A percentile compares a stretch with the other conserved stretches of the same genome.
Conservation (phyloP, 2,113 vertebrate genomes). For the Formicarius rufipectus region DNA sequence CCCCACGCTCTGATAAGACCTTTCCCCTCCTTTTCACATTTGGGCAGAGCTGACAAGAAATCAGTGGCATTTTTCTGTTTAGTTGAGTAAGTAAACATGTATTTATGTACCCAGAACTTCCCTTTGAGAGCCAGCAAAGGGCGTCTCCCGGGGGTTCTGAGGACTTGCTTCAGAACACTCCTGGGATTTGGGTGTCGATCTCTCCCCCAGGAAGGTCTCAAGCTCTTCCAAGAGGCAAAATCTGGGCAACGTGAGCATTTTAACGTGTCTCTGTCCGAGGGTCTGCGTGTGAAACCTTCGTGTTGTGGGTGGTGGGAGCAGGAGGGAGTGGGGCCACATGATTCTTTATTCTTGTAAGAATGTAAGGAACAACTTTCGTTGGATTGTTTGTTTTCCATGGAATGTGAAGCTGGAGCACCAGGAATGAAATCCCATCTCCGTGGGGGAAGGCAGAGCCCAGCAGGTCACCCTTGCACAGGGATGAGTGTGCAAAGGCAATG, state of each 20-base stretch:
- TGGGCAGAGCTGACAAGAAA: background rate
- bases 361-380: background rate
- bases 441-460: background rate
- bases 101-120: background rate
- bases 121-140: background rate
- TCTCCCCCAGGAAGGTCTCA: background rate
- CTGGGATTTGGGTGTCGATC: background rate
- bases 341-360: background rate
- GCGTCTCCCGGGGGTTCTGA: background rate
- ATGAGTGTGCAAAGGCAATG: background rate
- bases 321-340: fast-evolving
- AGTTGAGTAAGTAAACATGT: background rate
- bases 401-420: background rate
- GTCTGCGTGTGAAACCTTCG: too few relatives aligned
- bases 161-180: background rate
- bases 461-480: background rate
- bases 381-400: background rate
- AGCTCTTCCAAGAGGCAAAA: background rate
- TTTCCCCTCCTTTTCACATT: background rate
- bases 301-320: background rate
- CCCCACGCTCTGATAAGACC: background rate
- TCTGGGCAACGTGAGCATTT: background rate
- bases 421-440: background rate
- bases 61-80: background rate
- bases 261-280: background rate